phyloP scores from a whole-genome alignment of 2,888 invertebrate genomes.

The Anodontia alba region DNA sequence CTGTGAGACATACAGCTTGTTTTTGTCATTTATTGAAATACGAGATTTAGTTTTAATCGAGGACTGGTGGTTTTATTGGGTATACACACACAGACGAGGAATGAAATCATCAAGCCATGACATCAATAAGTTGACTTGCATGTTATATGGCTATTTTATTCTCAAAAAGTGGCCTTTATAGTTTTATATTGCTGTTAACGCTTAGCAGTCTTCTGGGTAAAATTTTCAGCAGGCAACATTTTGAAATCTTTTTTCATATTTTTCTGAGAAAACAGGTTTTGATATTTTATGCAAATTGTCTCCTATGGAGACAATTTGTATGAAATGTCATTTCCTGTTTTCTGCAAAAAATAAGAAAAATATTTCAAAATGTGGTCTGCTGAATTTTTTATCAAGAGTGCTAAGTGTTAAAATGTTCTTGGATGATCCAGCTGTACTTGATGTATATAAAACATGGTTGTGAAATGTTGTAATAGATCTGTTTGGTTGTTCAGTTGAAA shows the following conservation, averaged over 20 bases:
- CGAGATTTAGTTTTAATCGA: constrained; percentile 11
- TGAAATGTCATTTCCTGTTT: too few species aligned
- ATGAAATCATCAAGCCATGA: not conserved
- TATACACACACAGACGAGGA: not conserved
- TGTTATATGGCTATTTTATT: constrained; percentile 12
- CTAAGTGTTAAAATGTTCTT: not conserved
- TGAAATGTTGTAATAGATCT: not conserved
- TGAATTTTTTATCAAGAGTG: too few species aligned
- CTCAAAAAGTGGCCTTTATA: constrained; percentile 8
- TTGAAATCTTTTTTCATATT: too few species aligned
- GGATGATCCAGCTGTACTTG: not conserved
- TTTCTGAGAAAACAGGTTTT: too few species aligned
- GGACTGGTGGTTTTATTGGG: constrained; percentile 4
- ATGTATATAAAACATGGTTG: not conserved
- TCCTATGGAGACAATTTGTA: too few species aligned
- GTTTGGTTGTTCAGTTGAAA: not conserved
- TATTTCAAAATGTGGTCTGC: too few species aligned
- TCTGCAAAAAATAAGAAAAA: too few species aligned
- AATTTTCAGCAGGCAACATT: too few species aligned
- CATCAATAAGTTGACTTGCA: not conserved
- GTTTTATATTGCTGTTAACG: not conserved
- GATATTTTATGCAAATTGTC: too few species aligned
- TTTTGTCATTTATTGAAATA: constrained; percentile 27
- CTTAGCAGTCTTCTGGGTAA: too few species aligned
- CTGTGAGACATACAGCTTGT: constrained; percentile 29